A percentile compares a stretch with the other conserved stretches of the same genome.
Conservation (phyloP, 92 coral and sea anemone species). For the Epizoanthus illoricatus region DNA sequence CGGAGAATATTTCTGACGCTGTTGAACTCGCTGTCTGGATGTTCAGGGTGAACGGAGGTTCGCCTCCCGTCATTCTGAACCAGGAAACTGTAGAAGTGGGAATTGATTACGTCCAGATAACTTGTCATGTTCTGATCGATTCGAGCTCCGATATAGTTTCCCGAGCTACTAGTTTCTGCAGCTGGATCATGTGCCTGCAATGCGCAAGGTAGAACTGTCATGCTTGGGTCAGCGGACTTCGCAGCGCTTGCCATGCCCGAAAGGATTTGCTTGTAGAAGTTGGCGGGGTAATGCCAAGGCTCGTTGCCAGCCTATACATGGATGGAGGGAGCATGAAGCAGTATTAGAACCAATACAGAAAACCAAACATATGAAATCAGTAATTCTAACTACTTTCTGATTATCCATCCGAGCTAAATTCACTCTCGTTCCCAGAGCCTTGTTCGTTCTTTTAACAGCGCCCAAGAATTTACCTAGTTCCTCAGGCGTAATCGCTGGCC, state of each 20-base stretch:
- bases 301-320: conserved; percentile 31
- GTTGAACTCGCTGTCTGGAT: conserved; percentile 38
- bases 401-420: too few relatives aligned
- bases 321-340: not conserved
- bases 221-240: conserved; percentile 12
- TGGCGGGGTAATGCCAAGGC: conserved; percentile 29
- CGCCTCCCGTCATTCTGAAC: conserved; percentile 34
- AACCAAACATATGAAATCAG: too few relatives aligned
- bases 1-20: conserved; percentile 7
- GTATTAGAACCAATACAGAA: not conserved
- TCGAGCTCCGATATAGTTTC: conserved; percentile 39
- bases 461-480: not conserved
- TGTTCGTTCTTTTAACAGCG: not conserved
- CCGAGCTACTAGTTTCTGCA: conserved; percentile 7
- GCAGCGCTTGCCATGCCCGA: conserved; percentile 22
- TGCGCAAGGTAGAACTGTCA: conserved; percentile 43
- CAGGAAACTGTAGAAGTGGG: conserved; percentile 30
- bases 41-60: conserved; percentile 31
- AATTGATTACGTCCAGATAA: conserved; percentile 26
- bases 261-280: conserved; percentile 30
- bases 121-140: conserved; percentile 25
- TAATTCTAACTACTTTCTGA: too few relatives aligned
- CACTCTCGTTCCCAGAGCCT: too few relatives aligned
- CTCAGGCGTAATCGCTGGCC: too few relatives aligned
- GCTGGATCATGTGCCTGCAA: conserved; percentile 34